A percentile compares a stretch with the other conserved stretches of the same genome.
phyloP scores from a whole-genome alignment of 2,113 vertebrate genomes.

The Hippocampus abdominalis region DNA sequence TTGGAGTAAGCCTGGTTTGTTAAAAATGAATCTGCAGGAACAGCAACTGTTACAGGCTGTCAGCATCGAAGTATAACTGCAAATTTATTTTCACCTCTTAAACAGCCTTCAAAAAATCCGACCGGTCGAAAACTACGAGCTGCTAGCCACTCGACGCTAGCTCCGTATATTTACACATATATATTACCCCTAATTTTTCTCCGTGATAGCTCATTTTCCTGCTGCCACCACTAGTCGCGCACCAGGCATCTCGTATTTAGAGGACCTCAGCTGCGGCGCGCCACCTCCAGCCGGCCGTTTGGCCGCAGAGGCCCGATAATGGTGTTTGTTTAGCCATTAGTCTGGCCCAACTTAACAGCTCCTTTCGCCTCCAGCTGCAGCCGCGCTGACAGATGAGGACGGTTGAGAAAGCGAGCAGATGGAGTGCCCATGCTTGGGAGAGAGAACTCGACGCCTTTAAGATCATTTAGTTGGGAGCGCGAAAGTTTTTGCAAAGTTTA shows the following conservation, averaged over 20 bases:
- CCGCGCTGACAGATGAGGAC: slow-evolving; percentile 56
- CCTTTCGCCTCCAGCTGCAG: slow-evolving; percentile 44
- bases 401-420: slow-evolving; percentile 34
- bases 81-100: too few species aligned
- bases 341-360: slow-evolving; percentile 62
- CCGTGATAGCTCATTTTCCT: slow-evolving; percentile 19
- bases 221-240: slow-evolving; percentile 34
- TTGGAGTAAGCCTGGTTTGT: too few species aligned
- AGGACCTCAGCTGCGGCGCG: slow-evolving; percentile 60
- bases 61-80: too few species aligned
- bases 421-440: background rate
- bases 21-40: too few species aligned
- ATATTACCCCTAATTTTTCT: slow-evolving; percentile 45
- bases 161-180: too few species aligned
- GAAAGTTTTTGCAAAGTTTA: background rate
- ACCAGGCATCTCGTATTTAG: slow-evolving; percentile 63
- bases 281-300: slow-evolving; percentile 52
- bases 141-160: too few species aligned
- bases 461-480: background rate
- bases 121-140: too few species aligned
- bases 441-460: background rate
- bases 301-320: slow-evolving; percentile 64
- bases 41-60: too few species aligned
- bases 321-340: slow-evolving; percentile 77
- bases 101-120: too few species aligned